Evolutionary conservation across 2,797 vertebrate species (phyloP), one percentile per base, ranked within the genome.

Genomic region (Mus caroli): DNA sequence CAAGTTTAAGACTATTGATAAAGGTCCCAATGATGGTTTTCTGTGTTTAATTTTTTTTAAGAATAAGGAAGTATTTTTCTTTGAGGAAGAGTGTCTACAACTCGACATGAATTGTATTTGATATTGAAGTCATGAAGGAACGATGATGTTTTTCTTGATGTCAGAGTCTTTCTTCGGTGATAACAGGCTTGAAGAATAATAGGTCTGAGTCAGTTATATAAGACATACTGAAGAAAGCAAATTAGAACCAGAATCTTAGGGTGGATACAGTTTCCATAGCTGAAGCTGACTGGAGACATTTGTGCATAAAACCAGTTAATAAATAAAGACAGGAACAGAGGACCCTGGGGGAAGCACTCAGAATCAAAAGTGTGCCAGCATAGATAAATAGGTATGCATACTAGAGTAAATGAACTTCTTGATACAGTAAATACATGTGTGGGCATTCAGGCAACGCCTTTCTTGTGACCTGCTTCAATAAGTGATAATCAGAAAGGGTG

Each of bases 201-300:
- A 19, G 56, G 34, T 79, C 19, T 54, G 17, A 19, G 31, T 90
- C 62, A 67, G 3, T 58, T n/a, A 75, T 43, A 46, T 50, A 83
- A 67, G 31, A 26, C 20, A 19, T 54, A 34, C 24, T 54, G 20
- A 94, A 92, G 34, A 75, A 90, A 19, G 46, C 60, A 77, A 90
- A 94, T 64, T 34, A 79, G 73, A 95, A 91, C 78, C 92, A 60
- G 26, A 83, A n/a, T 77, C 54, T 89, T 60, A 69, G n/a, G 40
- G 24, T 37, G 15, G 94, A 62, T 77, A 54, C 28, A 60, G 31
- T 82, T 96, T 95, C 88, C 19, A 86, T 82, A 77, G 73, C 64
- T 54, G 71, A 88, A 94, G 54, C 54, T 86, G n/a, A 88, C 20
- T 60, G 64, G 54, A 82, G 54, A 50, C 37, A 37, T 64, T 88